These are phyloP conservation scores for Aphidius colemani DNA, from an alignment of 2,888 invertebrate genomes.

Conservation along the genomic window DNA sequence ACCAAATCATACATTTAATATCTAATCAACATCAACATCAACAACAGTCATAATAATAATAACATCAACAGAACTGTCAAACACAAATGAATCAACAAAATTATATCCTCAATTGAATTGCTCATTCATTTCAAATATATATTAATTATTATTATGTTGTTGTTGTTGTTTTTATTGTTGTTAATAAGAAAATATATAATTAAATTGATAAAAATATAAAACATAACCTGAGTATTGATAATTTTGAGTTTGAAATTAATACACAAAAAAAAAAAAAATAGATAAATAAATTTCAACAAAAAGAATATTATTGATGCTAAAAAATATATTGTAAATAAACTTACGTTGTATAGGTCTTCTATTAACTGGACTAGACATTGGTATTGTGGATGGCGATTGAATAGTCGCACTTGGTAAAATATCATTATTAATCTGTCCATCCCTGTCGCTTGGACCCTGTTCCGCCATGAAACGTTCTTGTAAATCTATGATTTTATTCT, in stretches of 20 bases:
- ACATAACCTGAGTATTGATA: neutral
- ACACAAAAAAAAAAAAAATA: neutral
- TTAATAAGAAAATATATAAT: too few relatives aligned
- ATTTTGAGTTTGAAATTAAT: neutral
- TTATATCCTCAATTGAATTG: too few relatives aligned
- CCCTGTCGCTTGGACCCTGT: slow-evolving; percentile 68
- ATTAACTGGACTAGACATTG: slow-evolving; percentile 53
- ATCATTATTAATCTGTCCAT: slow-evolving; percentile 63
- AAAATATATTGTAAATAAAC: slow-evolving; percentile 41
- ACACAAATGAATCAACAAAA: neutral
- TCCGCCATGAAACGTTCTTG: slow-evolving; percentile 78
- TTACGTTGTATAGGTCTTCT: slow-evolving; percentile 71
- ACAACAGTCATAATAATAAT: neutral
- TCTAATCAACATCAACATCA: too few relatives aligned
- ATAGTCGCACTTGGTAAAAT: slow-evolving; percentile 48
- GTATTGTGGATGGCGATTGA: slow-evolving; percentile 51
- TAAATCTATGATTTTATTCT: slow-evolving; percentile 81
- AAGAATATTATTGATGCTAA: too few relatives aligned
- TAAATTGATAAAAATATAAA: neutral
- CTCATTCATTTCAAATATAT: too few relatives aligned
- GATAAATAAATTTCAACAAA: too few relatives aligned
- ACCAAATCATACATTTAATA: too few relatives aligned
- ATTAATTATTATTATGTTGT: too few relatives aligned
- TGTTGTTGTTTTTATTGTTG: too few relatives aligned
- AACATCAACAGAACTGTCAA: too few relatives aligned